phyloP scores from a whole-genome alignment of 2,888 invertebrate species.

The Branchellion lobata region DNA sequence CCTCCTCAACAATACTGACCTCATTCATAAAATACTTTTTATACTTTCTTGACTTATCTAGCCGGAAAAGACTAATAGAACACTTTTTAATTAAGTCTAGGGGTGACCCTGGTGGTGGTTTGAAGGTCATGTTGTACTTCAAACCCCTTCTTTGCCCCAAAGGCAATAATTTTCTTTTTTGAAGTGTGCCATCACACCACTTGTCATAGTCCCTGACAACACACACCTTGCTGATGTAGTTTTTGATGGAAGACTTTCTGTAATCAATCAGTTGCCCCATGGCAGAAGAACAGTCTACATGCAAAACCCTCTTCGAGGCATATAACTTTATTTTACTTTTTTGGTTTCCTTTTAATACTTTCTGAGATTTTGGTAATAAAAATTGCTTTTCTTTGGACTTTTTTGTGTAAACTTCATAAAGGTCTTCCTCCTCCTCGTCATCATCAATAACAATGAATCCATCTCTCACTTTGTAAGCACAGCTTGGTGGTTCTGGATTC shows the following conservation, averaged over 20 bases:
- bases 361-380: neutral
- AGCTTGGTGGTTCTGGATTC: neutral
- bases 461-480: neutral
- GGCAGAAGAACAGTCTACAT: neutral
- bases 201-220: neutral
- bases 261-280: neutral
- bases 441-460: conserved; percentile 3
- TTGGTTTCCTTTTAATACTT: neutral
- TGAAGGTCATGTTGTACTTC: no score
- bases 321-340: neutral
- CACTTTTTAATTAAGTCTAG: neutral
- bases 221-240: neutral
- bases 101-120: neutral
- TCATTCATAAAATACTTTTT: neutral
- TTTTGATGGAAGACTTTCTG: neutral
- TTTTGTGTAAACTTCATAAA: neutral
- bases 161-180: neutral
- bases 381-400: neutral
- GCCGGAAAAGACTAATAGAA: neutral
- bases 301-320: neutral
- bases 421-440: neutral
- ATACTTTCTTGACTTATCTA: neutral
- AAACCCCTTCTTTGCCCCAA: neutral
- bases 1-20: no score
- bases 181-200: neutral